Evolutionary conservation across 2,113 vertebrate genomes (phyloP).

Genomic region (Recurvirostra avosetta): DNA sequence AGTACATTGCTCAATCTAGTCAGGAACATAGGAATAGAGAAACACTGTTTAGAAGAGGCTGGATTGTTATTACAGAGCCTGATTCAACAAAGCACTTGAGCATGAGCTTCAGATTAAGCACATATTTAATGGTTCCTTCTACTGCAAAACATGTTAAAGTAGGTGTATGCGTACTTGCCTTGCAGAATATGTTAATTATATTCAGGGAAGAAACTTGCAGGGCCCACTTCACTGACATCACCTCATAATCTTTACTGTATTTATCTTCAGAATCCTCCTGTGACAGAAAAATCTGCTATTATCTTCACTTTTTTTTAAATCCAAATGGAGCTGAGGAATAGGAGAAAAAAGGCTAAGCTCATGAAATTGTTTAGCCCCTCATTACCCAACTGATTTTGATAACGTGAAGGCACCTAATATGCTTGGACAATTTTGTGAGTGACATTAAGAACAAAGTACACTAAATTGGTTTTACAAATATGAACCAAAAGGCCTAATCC

Average conservation of each 20-base stretch:
- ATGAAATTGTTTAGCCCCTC: background rate
- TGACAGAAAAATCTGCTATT: background rate
- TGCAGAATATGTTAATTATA: background rate
- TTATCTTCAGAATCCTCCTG: background rate
- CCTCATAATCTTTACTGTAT: background rate
- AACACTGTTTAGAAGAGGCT: background rate
- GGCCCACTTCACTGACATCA: background rate
- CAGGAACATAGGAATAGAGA: background rate
- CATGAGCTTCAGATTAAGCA: conserved; percentile 2
- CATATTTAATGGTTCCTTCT: background rate
- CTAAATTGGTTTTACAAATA: background rate
- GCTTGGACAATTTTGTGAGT: background rate
- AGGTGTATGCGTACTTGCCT: background rate
- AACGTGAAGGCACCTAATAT: background rate
- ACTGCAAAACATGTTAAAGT: background rate
- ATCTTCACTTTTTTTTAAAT: background rate
- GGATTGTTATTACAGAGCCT: background rate
- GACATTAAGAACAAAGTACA: background rate
- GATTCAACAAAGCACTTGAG: conserved; percentile 19
- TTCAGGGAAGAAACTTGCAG: background rate
- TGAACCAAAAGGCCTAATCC: background rate
- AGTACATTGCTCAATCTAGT: background rate
- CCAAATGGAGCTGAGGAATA: background rate
- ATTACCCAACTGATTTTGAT: background rate
- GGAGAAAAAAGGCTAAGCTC: background rate